phyloP scores from a whole-genome alignment of 2,888 invertebrate species.

The Pyrocoelia pectoralis region DNA sequence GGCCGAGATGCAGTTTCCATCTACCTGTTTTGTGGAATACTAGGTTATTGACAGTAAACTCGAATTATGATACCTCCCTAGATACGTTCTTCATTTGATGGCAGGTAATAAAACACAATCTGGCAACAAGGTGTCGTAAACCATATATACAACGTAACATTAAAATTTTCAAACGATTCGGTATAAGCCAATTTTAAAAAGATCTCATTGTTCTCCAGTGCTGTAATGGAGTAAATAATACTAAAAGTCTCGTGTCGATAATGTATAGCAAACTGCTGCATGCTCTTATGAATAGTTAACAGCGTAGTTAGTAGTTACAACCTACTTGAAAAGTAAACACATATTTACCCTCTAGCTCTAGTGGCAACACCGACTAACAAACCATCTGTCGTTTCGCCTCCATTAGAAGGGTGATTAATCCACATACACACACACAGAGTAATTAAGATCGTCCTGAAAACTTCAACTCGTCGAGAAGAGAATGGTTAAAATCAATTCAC shows the following conservation, averaged over 20 bases:
- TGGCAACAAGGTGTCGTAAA: background rate
- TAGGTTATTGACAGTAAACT: background rate
- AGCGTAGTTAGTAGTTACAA: background rate
- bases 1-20: background rate
- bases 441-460: too few relatives aligned
- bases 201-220: background rate
- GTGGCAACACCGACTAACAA: constrained; percentile 1
- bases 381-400: background rate
- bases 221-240: background rate
- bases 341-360: background rate
- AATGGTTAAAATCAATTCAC: background rate
- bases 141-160: background rate
- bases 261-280: too few relatives aligned
- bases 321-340: constrained; percentile 1
- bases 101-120: background rate
- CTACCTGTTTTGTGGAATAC: background rate
- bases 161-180: too few relatives aligned
- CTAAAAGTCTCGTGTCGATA: background rate
- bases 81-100: background rate
- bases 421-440: background rate
- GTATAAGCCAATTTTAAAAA: background rate
- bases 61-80: background rate
- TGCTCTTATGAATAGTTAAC: background rate
- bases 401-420: background rate
- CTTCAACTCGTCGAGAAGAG: too few relatives aligned